These are phyloP conservation scores for Macquaria australasica DNA, from an alignment of 2,113 vertebrate species.

Conservation along the genomic window DNA sequence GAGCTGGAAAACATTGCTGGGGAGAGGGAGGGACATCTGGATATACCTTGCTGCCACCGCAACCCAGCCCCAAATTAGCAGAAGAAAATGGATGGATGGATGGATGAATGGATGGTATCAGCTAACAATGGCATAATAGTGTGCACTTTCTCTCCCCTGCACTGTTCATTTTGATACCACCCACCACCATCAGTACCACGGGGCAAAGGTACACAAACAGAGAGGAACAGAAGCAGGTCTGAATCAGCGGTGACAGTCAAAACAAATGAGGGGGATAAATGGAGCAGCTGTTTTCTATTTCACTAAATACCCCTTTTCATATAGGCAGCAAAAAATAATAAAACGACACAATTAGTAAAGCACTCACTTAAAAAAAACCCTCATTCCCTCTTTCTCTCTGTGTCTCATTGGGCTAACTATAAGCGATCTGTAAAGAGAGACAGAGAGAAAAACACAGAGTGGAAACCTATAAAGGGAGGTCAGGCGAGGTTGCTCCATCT, in stretches of 20 bases:
- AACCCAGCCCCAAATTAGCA: no score
- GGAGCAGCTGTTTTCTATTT: conserved; percentile 71
- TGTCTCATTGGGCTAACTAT: conserved; percentile 74
- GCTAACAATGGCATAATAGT: conserved; percentile 26
- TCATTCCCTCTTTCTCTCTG: not conserved
- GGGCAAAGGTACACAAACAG: conserved; percentile 67
- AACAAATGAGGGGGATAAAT: conserved; percentile 71
- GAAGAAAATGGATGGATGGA: no score
- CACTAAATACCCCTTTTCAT: conserved; percentile 69
- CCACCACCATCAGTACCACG: conserved; percentile 48
- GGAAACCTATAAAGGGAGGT: conserved; percentile 57
- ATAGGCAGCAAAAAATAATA: conserved; percentile 59
- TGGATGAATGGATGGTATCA: conserved; percentile 13
- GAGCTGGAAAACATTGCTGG: no score
- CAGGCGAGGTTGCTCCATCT: conserved; percentile 53
- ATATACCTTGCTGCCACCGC: no score
- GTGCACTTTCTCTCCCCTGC: conserved; percentile 31
- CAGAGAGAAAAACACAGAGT: conserved; percentile 44
- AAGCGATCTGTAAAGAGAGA: conserved; percentile 57
- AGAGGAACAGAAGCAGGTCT: conserved; percentile 52
- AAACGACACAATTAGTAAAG: conserved; percentile 73
- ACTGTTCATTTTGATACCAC: conserved; percentile 53
- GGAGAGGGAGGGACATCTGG: no score
- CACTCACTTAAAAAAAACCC: conserved; percentile 59
- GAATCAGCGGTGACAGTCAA: conserved; percentile 59